Evolutionary conservation across 1,140 invertebrate species (phyloP).

Genomic region (Magallana gigas): DNA sequence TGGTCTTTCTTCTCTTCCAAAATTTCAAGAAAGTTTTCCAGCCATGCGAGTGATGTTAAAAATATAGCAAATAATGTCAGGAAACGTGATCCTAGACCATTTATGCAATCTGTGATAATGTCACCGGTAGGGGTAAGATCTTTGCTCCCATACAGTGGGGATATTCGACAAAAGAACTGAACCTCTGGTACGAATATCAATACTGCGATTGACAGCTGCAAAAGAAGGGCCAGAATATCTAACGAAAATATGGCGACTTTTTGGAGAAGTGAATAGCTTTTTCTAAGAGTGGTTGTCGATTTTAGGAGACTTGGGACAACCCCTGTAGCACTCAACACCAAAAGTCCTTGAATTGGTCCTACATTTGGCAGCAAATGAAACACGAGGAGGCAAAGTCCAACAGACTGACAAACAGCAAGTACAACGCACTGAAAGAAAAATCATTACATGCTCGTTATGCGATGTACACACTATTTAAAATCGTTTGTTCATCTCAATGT

Average conservation of each 20-base stretch:
- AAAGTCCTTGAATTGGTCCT: conserved; percentile 93
- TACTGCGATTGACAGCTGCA: conserved; percentile 58
- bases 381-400: conserved; percentile 90
- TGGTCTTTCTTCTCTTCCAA: conserved; percentile 41
- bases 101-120: neutral
- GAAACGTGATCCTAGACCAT: neutral
- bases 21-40: conserved; percentile 95
- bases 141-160: neutral
- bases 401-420: conserved; percentile 91
- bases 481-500: no score
- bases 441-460: no score
- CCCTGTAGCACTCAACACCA: conserved; percentile 96
- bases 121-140: neutral
- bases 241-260: neutral
- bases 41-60: conserved; percentile 94
- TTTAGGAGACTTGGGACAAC: conserved; percentile 87
- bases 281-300: conserved; percentile 32
- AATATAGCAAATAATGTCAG: conserved; percentile 82
- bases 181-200: conserved; percentile 41
- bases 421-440: conserved; percentile 78
- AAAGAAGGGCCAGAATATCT: conserved; percentile 52
- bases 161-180: neutral
- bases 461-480: no score
- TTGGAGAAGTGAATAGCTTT: neutral
- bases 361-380: conserved; percentile 92